Percentiles rank a stretch among this genome's conserved stretches.
Evolutionary conservation across 2,888 invertebrate genomes (phyloP).

Genomic region (Pandemis cinnamomeana): DNA sequence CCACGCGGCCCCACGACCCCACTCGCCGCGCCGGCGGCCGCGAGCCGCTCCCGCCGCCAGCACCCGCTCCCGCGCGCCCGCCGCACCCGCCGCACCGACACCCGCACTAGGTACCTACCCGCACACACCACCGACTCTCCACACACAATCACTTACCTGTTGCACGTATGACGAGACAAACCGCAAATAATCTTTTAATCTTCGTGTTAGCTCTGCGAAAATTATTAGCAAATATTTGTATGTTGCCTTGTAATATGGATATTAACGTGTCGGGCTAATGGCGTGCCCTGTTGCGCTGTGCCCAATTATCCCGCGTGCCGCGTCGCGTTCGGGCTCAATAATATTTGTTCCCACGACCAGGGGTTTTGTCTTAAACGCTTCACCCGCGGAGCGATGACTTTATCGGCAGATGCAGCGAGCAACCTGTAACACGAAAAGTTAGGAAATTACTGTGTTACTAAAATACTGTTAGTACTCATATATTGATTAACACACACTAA

Average conservation of each 20-base stretch:
- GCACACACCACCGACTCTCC: slow-evolving; percentile 43
- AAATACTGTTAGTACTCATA: not conserved
- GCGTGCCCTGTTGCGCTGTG: slow-evolving; percentile 38
- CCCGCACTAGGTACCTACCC: slow-evolving; percentile 41
- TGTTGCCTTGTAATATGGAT: slow-evolving; percentile 15
- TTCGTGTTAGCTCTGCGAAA: slow-evolving; percentile 30
- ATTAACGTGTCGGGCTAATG: slow-evolving; percentile 25
- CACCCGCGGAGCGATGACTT: not conserved
- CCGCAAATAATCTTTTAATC: slow-evolving; percentile 36
- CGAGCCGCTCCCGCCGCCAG: slow-evolving; percentile 65
- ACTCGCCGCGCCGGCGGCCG: slow-evolving; percentile 54
- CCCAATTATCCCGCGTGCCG: slow-evolving; percentile 35
- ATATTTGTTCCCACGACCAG: slow-evolving; percentile 22
- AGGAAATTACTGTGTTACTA: not conserved
- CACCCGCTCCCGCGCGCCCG: slow-evolving; percentile 57
- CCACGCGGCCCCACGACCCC: slow-evolving; percentile 75
- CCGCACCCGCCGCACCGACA: slow-evolving; percentile 66
- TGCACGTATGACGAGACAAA: slow-evolving; percentile 70
- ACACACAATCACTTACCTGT: slow-evolving; percentile 67
- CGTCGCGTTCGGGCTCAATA: slow-evolving; percentile 24
- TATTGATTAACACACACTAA: not conserved
- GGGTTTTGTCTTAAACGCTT: slow-evolving; percentile 27
- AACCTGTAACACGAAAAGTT: not conserved
- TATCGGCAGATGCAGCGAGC: not conserved
- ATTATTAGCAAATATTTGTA: slow-evolving; percentile 38